phyloP scores from a whole-genome alignment of 1,140 invertebrate species.

The Pseudomyrmex gracilis region DNA sequence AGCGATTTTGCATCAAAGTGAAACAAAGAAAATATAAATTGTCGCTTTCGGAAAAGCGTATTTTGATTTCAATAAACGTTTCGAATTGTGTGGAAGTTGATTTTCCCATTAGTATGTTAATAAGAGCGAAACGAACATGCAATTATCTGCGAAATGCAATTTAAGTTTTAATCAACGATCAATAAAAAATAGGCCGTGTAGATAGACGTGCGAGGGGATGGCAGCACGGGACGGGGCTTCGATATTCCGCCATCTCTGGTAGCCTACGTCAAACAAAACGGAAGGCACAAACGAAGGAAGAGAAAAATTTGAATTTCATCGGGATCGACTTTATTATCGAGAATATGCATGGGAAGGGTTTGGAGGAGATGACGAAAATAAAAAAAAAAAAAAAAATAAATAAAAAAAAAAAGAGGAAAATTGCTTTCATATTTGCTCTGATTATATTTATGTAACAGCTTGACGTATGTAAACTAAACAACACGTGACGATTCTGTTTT shows the following conservation, averaged over 20 bases:
- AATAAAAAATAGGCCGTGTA: constrained; percentile 10
- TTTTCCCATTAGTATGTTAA: neutral
- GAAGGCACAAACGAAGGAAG: neutral
- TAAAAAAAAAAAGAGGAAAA: neutral
- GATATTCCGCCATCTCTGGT: constrained; percentile 38
- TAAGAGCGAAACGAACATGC: neutral
- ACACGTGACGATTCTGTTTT: neutral
- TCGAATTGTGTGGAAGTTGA: neutral
- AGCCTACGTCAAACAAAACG: neutral
- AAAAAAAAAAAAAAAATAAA: no score
- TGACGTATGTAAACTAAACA: constrained; percentile 18
- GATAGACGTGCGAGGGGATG: no score
- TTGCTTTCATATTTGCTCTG: constrained; percentile 28
- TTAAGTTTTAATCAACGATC: constrained; percentile 31
- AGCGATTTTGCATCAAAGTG: neutral
- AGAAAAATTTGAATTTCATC: constrained; percentile 26
- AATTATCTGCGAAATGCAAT: constrained; percentile 20
- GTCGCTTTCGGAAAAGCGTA: neutral
- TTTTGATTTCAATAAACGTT: neutral
- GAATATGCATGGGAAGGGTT: neutral
- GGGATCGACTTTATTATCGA: neutral
- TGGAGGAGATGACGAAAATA: no score
- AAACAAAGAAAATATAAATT: neutral
- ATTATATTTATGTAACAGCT: constrained; percentile 41
- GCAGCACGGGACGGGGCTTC: constrained; percentile 7